phyloP scores from a whole-genome alignment of 2,888 invertebrate species.

The Omphaloscelis lunosa region DNA sequence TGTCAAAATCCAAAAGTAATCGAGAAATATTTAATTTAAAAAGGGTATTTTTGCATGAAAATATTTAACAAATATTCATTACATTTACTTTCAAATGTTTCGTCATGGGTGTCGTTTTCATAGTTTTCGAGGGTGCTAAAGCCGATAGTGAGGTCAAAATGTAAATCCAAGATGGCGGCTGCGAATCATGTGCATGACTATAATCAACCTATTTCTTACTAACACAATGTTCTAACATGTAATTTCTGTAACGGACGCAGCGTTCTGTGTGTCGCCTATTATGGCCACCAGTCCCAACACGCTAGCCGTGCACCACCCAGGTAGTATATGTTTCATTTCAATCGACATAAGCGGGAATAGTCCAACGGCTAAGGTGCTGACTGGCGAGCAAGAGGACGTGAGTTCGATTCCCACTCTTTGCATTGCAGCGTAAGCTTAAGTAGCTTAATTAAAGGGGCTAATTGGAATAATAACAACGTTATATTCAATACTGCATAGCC shows the following conservation, averaged over 20 bases:
- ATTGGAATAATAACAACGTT: not conserved
- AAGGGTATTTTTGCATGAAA: too few species aligned
- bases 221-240: slow-evolving; percentile 33
- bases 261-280: slow-evolving; percentile 93
- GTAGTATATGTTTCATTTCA: slow-evolving; percentile 82
- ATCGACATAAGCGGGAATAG: not conserved
- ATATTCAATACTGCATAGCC: not conserved
- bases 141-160: too few species aligned
- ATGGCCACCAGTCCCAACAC: slow-evolving; percentile 93
- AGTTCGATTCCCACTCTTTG: slow-evolving; percentile 37
- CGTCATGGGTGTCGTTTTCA: too few species aligned
- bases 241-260: slow-evolving; percentile 90
- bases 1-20: too few species aligned
- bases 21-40: too few species aligned
- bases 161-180: too few species aligned
- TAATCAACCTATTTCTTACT: not conserved
- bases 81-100: not conserved
- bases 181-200: not conserved
- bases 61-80: too few species aligned
- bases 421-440: not conserved
- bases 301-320: slow-evolving; percentile 92
- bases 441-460: not conserved
- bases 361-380: not conserved
- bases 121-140: too few species aligned
- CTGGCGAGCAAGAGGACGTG: slow-evolving; percentile 4